These are phyloP conservation scores for Hypsopygia costalis DNA, from an alignment of 2,888 invertebrate genomes.

Conservation along the genomic window DNA sequence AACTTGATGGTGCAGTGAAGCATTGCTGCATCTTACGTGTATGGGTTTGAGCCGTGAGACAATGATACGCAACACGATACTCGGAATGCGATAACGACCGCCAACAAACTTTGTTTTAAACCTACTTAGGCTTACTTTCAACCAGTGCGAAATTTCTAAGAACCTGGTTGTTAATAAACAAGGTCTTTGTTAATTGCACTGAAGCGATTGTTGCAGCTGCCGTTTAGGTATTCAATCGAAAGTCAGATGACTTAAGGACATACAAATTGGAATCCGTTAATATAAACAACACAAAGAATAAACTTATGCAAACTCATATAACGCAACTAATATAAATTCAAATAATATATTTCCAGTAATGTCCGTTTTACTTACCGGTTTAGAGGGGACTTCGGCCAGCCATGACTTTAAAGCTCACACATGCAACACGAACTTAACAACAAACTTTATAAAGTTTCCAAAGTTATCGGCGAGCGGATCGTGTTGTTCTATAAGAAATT, in stretches of 20 bases:
- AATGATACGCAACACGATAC: constrained; percentile 32
- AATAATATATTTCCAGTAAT: constrained; percentile 49
- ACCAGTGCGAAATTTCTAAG: constrained; percentile 46
- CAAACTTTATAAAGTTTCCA: constrained; percentile 59
- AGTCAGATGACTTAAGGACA: constrained; percentile 2
- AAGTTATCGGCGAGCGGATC: constrained; percentile 38
- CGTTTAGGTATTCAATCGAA: constrained; percentile 15
- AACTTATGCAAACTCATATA: neutral
- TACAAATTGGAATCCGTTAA: constrained; percentile 2
- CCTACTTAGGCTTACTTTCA: too few relatives aligned
- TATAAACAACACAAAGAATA: neutral
- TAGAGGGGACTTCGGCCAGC: constrained; percentile 61
- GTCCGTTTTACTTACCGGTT: constrained; percentile 73
- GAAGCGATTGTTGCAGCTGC: constrained; percentile 14
- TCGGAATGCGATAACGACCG: constrained; percentile 33
- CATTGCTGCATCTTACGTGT: constrained; percentile 3
- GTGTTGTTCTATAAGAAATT: constrained; percentile 18
- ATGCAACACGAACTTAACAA: constrained; percentile 50
- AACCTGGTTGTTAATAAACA: constrained; percentile 50
- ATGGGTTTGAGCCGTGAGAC: constrained; percentile 13
- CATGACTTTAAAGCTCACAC: constrained; percentile 58
- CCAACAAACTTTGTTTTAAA: constrained; percentile 39
- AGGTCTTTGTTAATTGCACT: constrained; percentile 34
- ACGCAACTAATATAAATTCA: constrained; percentile 18
- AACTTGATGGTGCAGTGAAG: neutral